phyloP scores from a whole-genome alignment of 2,113 vertebrate genomes.

The Mormyrus iriodes region DNA sequence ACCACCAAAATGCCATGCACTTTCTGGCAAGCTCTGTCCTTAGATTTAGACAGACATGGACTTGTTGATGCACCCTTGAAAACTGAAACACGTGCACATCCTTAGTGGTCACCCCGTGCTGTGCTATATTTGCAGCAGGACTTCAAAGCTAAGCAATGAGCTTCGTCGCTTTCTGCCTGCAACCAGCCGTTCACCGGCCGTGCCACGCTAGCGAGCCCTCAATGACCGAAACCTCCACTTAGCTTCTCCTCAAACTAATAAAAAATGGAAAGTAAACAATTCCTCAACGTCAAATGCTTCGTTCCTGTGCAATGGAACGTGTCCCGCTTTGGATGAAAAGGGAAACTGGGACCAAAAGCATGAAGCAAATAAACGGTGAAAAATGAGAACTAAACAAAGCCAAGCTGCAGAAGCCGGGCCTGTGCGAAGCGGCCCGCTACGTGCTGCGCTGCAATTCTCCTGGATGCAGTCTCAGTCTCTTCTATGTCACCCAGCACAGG shows the following conservation, averaged over 20 bases:
- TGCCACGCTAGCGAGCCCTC: background rate
- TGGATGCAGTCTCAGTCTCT: too few relatives aligned
- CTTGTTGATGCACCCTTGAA: background rate
- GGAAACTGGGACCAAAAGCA: background rate
- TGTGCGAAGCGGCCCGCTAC: background rate
- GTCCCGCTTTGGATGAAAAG: background rate
- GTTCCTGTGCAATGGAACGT: background rate
- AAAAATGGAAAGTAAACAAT: background rate
- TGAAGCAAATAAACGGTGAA: conserved; percentile 2
- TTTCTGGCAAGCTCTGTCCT: background rate
- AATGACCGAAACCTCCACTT: background rate
- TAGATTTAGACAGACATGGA: background rate
- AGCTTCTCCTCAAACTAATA: conserved; percentile 6
- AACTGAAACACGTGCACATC: background rate
- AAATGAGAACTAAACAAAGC: background rate
- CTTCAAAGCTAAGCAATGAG: background rate
- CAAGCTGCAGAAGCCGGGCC: background rate
- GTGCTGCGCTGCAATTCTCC: too few relatives aligned
- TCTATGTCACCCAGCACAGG: background rate
- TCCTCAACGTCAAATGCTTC: background rate
- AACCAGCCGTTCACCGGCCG: background rate
- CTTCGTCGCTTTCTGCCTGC: background rate
- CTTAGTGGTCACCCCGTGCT: too few relatives aligned
- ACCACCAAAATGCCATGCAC: background rate
- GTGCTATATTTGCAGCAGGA: background rate